Evolutionary conservation across 2,113 vertebrate genomes (phyloP).

Genomic region (Sinosuthora webbiana): DNA sequence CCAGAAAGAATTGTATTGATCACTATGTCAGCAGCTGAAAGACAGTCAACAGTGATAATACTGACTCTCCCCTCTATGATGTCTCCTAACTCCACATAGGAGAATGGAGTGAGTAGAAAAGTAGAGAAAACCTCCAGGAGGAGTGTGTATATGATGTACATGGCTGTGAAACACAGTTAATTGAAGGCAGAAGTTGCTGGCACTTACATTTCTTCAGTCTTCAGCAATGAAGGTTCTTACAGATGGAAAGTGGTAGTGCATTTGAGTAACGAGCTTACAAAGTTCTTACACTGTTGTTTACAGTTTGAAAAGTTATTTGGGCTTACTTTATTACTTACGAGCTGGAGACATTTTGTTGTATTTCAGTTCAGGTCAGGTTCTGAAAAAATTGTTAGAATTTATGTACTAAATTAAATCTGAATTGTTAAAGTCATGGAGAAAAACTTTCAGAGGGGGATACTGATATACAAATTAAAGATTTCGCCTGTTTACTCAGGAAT

Average conservation of each 20-base stretch:
- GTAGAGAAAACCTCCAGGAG: neutral
- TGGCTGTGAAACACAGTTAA: neutral
- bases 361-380: neutral
- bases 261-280: neutral
- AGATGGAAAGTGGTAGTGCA: neutral
- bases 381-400: neutral
- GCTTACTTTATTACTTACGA: neutral
- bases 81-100: neutral
- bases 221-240: neutral
- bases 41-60: neutral
- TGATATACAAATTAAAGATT: neutral
- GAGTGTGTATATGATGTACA: neutral
- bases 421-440: neutral
- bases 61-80: neutral
- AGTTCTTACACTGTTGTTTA: neutral
- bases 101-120: neutral
- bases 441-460: neutral
- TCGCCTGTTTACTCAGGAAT: neutral
- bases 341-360: neutral
- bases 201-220: neutral
- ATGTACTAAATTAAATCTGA: neutral
- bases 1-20: neutral
- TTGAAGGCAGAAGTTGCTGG: neutral
- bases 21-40: neutral
- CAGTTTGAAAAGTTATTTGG: neutral